phyloP scores from a whole-genome alignment of 2,113 vertebrate genomes.

The Maylandia zebra region DNA sequence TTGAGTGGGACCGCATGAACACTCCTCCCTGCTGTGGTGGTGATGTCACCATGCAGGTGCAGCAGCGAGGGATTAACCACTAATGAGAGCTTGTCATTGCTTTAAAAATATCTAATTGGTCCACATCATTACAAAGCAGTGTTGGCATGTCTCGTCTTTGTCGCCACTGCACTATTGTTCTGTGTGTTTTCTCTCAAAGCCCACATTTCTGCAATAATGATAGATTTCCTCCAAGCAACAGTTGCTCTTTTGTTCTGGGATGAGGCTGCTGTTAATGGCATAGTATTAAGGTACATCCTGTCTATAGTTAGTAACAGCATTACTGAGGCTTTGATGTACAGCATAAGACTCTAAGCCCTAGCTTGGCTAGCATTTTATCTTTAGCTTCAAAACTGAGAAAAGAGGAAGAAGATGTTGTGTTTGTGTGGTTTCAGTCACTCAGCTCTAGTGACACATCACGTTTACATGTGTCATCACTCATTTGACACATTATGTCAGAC shows the following conservation, averaged over 20 bases:
- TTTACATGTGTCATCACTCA: background rate
- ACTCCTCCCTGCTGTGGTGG: background rate
- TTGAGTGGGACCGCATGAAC: background rate
- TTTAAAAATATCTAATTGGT: constrained; percentile 37
- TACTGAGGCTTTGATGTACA: constrained; percentile 23
- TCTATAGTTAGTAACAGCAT: background rate
- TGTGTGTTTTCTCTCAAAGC: background rate
- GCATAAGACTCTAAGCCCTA: background rate
- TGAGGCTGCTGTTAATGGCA: constrained; percentile 1
- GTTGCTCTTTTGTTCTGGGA: constrained; percentile 4
- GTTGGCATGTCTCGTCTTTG: background rate
- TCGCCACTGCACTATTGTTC: background rate
- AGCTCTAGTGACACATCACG: background rate
- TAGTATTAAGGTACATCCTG: constrained; percentile 30
- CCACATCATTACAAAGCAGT: background rate
- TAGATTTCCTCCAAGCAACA: constrained; percentile 13
- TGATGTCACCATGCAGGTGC: constrained; percentile 55
- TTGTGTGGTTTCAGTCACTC: background rate
- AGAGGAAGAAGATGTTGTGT: background rate
- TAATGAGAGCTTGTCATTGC: constrained; percentile 42
- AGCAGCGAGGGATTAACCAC: constrained; percentile 11
- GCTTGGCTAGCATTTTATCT: background rate
- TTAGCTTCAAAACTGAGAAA: background rate
- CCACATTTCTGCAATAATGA: constrained; percentile 17
- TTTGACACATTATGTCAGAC: background rate